Base-by-base conservation (phyloP, 1,140 invertebrate species). In the Metaphire vulgaris region DNA sequence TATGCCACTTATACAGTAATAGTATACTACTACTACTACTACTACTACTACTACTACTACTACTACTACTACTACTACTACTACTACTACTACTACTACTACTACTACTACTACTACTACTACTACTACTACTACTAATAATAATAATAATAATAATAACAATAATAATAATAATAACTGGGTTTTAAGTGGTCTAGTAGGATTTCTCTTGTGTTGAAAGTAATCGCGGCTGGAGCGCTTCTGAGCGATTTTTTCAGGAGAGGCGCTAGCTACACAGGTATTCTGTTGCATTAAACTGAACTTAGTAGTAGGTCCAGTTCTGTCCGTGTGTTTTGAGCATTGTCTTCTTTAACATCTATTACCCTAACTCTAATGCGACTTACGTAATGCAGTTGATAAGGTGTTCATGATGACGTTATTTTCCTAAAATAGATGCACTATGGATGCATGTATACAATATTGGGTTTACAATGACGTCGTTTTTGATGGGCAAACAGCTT, bases 21-120 rank as follows among this genome's bases (percentile, higher is more conserved):
- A 56, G 21, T 56, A 56, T 56, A 56, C 41, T 56, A 56, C 41
- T 56, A 56, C 41, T 56, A 56, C 41, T 56, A 21, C 41, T 56
- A 21, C 41, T 56, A 21, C 41, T 56, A 21, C 41, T 56, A 21
- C 41, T 56, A 21, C 41, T 56, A 21, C 41, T 56, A 56, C 41
- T 56, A 56, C 41, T 56, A 56, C 41, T 56, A 56, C 41, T 56
- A 56, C 41, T 56, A 56, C 41, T 56, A 56, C 41, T 56, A 56
- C 41, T 56, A 56, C 41, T 56, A 56, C 41, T 56, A 56, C 6
- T 56, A 56, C 6, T 56, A 56, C 6, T 56, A 56, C 6, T 56
- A 56, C 6, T 56, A 56, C 6, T 56, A 56, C 6, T 56, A 56
- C 6, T 56, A 56, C 6, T 56, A 56, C 6, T 56, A 56, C 6